A percentile compares a stretch with the other conserved stretches of the same genome.
These are phyloP conservation scores for Cephalopholis sonnerati DNA, from an alignment of 2,113 vertebrate genomes.

Conservation along the genomic window DNA sequence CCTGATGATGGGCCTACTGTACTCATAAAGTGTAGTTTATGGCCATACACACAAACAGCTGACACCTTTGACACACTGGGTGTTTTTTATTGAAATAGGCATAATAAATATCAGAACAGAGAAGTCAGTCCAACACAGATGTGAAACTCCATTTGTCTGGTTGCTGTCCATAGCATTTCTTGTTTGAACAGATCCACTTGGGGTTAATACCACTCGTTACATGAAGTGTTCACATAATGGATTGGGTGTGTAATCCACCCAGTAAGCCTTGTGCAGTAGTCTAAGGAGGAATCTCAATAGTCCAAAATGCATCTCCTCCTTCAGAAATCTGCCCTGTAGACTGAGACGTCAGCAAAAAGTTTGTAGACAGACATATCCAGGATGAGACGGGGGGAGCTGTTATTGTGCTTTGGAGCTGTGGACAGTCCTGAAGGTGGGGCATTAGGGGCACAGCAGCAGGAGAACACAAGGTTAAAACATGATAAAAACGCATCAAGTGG, in stretches of 20 bases:
- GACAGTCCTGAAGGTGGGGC: constrained; percentile 8
- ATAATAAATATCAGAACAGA: constrained; percentile 79
- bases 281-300: not conserved
- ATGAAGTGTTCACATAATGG: not conserved
- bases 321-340: not conserved
- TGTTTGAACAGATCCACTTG: constrained; percentile 5
- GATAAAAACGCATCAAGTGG: constrained; percentile 11
- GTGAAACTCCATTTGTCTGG: constrained; percentile 10
- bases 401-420: constrained; percentile 23
- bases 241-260: not conserved
- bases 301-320: not conserved
- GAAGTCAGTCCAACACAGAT: constrained; percentile 47
- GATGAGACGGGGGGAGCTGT: not conserved
- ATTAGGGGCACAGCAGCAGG: constrained; percentile 4
- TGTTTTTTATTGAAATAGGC: constrained; percentile 79
- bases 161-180: constrained; percentile 6
- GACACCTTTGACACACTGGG: constrained; percentile 14
- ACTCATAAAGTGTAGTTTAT: too few relatives aligned
- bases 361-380: not conserved
- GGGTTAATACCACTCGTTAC: constrained; percentile 10
- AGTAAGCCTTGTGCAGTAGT: constrained; percentile 2
- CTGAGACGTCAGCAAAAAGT: not conserved
- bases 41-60: not conserved
- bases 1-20: too few relatives aligned
- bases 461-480: constrained; percentile 13